Percentiles rank a stretch among this genome's conserved stretches.
Conservation (phyloP, 2,888 invertebrate genomes). For the Lochmaea capreae region DNA sequence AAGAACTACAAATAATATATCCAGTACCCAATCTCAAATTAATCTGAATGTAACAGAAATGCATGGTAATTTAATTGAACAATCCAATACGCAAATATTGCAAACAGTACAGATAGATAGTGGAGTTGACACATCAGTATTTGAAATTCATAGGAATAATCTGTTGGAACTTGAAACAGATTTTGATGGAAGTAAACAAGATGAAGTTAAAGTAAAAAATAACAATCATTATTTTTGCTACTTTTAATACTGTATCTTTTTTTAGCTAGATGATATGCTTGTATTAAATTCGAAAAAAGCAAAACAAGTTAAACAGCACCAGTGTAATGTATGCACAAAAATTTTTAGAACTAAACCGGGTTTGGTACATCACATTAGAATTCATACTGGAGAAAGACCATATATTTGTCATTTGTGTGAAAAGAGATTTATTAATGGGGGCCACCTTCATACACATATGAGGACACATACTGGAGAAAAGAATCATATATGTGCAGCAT, state of each 20-base stretch:
- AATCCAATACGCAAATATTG: conserved; percentile 43
- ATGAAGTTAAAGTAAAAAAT: conserved; percentile 30
- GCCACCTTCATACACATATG: conserved; percentile 65
- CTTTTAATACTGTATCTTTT: conserved; percentile 1
- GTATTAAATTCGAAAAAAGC: conserved; percentile 45
- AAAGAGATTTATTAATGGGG: conserved; percentile 64
- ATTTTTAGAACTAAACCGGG: conserved; percentile 63
- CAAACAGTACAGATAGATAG: conserved; percentile 53
- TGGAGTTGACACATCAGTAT: conserved; percentile 43
- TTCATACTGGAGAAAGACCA: conserved; percentile 65
- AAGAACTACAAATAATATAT: conserved; percentile 14
- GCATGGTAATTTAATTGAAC: conserved; percentile 27
- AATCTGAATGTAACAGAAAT: conserved; percentile 24
- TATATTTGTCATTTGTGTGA: conserved; percentile 65
- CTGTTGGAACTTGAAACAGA: conserved; percentile 57
- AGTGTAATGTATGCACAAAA: conserved; percentile 65
- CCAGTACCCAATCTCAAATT: conserved; percentile 28
- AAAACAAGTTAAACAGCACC: conserved; percentile 59
- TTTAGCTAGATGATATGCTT: conserved; percentile 52
- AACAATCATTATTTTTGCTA: conserved; percentile 2
- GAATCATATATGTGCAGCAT: conserved; percentile 64
- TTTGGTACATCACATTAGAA: conserved; percentile 64
- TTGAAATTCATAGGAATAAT: conserved; percentile 52
- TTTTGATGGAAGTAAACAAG: conserved; percentile 54
- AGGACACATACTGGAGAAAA: conserved; percentile 65